Conservation (phyloP, 2,797 vertebrate species). For the Bradypus variegatus region DNA sequence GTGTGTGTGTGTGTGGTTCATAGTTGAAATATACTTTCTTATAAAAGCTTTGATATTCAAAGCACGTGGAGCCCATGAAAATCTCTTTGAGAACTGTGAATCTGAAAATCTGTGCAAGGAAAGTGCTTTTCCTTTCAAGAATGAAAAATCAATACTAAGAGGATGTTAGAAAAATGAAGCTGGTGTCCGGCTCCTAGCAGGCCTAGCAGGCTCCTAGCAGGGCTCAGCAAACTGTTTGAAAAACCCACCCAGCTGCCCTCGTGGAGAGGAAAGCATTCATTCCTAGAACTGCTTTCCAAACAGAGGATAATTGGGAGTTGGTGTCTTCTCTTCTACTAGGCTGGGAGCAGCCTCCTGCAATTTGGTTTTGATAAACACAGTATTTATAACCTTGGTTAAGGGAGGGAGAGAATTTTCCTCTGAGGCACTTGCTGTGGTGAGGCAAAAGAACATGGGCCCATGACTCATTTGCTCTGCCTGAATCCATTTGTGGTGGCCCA, state of each 20-base stretch:
- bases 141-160: conserved; percentile 33
- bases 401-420: conserved; percentile 18
- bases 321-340: not conserved
- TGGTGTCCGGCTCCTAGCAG: not conserved
- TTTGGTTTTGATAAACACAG: conserved; percentile 49
- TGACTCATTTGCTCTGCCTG: conserved; percentile 35
- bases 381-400: conserved; percentile 27
- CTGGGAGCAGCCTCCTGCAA: conserved; percentile 22
- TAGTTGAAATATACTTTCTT: conserved; percentile 17
- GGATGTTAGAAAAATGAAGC: conserved; percentile 18
- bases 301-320: not conserved
- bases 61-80: not conserved
- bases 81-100: not conserved
- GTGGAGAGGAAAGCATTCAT: not conserved
- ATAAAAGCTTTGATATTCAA: conserved; percentile 45
- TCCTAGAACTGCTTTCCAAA: not conserved
- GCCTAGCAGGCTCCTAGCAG: not conserved
- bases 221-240: not conserved
- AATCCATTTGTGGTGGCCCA: not conserved
- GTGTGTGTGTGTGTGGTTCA: not conserved
- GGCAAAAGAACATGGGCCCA: not conserved
- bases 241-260: not conserved
- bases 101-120: conserved; percentile 31
- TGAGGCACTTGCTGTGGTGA: conserved; percentile 27
- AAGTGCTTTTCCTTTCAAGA: conserved; percentile 22